Evolutionary conservation across 2,113 vertebrate species (phyloP), one percentile per base, ranked within the genome.

Genomic region (Entomyzon cyanotis): DNA sequence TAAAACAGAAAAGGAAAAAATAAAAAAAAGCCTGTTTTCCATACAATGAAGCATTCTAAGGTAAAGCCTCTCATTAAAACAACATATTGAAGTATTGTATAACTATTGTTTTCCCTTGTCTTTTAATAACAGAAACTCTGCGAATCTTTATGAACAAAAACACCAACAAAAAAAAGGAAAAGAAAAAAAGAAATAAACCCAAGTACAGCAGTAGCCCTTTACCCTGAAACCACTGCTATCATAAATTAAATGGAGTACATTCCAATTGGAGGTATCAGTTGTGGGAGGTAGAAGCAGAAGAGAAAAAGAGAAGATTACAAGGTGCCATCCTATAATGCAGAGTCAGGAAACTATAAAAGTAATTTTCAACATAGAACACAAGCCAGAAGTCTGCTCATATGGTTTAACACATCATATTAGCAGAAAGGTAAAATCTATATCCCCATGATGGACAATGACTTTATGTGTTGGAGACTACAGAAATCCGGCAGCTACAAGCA

Each of bases 151-250:
- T 46, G 24, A 84, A 89, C 3, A 83, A 63, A 86, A 56, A 1
- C 9, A 27, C 1, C 4, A 28, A 1, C 1, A 15, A 30, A n/a
- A n/a, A n/a, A n/a, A n/a, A n/a, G n/a, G n/a, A 17, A 18, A 37
- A 39, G 21, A 55, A 5, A 33, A 31, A 25, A 17, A 25, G 0
- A 82, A 41, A 44, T 10, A 44, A 73, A 42, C 3, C 6, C 3
- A 60, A 68, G 10, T 22, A 59, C 11, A 80, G 0, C 2, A 23
- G 6, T 25, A 65, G 8, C 18, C 15, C 7, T 44, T 14, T 37
- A 58, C 39, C 18, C 21, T 65, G 56, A 46, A 78, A n/a, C 16
- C 27, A 67, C 23, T 58, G 15, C 21, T 82, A 4, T 35, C n/a
- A 22, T 35, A 65, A 85, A 75, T 33, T 52, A 84, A 80, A 68